Conservation (phyloP, 2,797 vertebrate species). For the Myotis myotis region DNA sequence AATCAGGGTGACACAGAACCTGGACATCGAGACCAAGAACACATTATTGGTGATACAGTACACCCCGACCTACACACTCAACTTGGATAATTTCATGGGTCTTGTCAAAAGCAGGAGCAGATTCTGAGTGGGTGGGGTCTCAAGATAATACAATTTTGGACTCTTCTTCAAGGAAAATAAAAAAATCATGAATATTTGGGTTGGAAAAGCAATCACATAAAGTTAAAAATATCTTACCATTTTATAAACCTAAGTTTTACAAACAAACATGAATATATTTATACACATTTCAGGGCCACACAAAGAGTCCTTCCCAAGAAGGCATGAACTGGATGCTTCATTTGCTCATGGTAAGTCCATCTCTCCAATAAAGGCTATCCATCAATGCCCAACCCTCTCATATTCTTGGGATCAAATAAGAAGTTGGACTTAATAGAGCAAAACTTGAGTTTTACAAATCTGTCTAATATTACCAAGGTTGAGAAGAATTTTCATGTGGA, state of each 20-base stretch:
- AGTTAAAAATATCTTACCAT: background rate
- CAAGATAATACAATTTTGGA: background rate
- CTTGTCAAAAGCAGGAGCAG: background rate
- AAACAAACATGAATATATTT: background rate
- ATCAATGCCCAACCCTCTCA: fast-evolving
- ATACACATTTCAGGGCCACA: background rate
- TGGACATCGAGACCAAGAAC: background rate
- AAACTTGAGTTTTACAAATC: background rate
- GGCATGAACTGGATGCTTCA: background rate
- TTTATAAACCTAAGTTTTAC: background rate
- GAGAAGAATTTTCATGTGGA: background rate
- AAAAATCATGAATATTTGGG: background rate
- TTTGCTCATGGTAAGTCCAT: background rate
- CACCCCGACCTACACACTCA: background rate
- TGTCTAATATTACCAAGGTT: background rate
- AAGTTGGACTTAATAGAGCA: background rate
- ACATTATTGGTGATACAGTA: background rate
- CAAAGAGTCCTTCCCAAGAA: background rate
- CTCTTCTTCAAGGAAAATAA: background rate
- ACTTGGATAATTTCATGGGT: background rate
- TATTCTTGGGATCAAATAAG: background rate
- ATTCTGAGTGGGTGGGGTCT: background rate
- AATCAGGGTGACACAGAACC: background rate
- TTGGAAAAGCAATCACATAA: background rate
- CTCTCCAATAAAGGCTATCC: background rate